Conservation (phyloP, 1,140 invertebrate species). For the Nasonia giraulti region DNA sequence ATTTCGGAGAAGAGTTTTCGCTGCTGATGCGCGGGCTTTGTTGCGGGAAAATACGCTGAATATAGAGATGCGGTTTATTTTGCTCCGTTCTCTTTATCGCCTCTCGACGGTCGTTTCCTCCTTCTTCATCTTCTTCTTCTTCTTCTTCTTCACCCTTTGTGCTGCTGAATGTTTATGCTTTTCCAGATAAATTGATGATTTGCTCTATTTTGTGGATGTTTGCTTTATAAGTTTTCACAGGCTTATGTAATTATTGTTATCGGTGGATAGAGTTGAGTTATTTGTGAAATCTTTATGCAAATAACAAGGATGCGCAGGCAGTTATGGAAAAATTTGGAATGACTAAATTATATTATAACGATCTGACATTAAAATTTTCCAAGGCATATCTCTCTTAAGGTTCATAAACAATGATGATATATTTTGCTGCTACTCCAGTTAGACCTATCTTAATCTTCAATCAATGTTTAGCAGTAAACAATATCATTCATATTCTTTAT, state of each 20-base stretch:
- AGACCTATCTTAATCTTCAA: not conserved
- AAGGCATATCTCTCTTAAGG: not conserved
- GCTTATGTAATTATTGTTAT: not conserved
- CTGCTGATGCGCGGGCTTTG: not conserved
- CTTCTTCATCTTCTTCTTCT: no score
- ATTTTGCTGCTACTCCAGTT: not conserved
- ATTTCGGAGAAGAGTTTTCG: not conserved
- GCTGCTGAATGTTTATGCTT: no score
- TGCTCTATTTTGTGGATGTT: not conserved
- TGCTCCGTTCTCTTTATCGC: no score
- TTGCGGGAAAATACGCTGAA: not conserved
- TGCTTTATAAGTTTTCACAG: not conserved
- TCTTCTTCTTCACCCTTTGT: no score
- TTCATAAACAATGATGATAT: not conserved
- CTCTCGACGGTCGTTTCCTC: no score
- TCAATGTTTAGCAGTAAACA: not conserved
- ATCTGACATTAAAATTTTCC: not conserved
- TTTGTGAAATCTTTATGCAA: no score
- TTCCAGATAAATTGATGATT: no score
- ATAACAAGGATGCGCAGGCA: no score
- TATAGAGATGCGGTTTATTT: no score
- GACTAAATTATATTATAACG: not conserved
- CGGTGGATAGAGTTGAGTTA: no score
- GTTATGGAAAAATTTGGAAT: no score
- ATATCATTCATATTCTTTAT: not conserved